Base-by-base conservation (phyloP, 2,113 vertebrate species). In the Pseudopodoces humilis region DNA sequence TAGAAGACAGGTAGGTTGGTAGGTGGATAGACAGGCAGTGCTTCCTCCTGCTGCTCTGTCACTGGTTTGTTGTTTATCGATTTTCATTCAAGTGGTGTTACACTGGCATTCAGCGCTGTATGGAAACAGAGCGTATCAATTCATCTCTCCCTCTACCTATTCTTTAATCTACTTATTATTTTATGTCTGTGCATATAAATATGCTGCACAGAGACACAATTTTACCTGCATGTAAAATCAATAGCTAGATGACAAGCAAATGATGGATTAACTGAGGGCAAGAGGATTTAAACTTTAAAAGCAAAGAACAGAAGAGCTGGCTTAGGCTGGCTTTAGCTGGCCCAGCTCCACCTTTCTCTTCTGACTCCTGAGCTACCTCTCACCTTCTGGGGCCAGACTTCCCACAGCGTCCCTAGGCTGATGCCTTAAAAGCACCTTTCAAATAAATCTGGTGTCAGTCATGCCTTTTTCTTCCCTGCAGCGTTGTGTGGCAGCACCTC, bases 371-470 rank as follows among this genome's bases (percentile, higher is more conserved):
- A 81, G 72, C 64, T 87, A 88, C 69, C 86, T 92, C 52, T 90
- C 63, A 4, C 72, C 90, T 93, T 92, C 86, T 75, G 91, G 56
- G 83, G 94, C 88, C 88, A 96, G 93, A 68, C 92, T 94, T 90
- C 93, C 92, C 92, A 94, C 83, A 71, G 69, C 1, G 10, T 90
- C 90, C 93, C 83, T 67, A 20, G 79, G 81, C 67, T 81, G 86
- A 52, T 75, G 86, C 56, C 69, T 96, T 81, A 94, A 93, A 96
- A 93, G 72, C 52, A 88, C 59, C n/a, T 90, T 88, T 96, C 94
- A 94, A 96, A 95, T 88, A 94, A 96, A 95, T 79, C 93, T 94
- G 69, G 49, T 90, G 93, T 96, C 95, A 96, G 75, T 94, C 95
- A 95, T 84, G 15, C 39, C 41, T 53, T n/a, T 59, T 90, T 90